Base-by-base conservation (phyloP, 2,113 vertebrate genomes). In the Anguilla japonica region DNA sequence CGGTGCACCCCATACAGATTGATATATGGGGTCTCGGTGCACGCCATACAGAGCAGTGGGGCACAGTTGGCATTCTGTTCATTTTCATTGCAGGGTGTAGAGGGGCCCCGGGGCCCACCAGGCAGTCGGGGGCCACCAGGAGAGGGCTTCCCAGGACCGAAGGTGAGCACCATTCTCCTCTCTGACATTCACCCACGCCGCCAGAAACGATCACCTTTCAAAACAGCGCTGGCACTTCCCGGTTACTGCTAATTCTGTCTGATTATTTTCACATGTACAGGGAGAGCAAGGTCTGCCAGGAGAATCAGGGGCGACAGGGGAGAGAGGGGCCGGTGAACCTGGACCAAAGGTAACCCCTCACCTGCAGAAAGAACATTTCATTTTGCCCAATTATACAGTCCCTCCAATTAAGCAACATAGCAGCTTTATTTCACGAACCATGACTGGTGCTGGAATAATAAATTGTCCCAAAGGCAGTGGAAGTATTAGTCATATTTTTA, bases 251-350 rank as follows among this genome's bases (percentile, higher is more conserved):
- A 7, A 16, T 11, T 46, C 40, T 14, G 14, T 88, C 88, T 85
- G 29, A 5, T 81, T n/a, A 82, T 75, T 81, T 15, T 89, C 26
- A 87, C 50, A 50, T 88, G 39, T 88, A n/a, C 46, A 96, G 96
- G 95, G 96, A 90, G 96, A 98, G 85, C 95, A 96, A 93, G 95
- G 96, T 89, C 96, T 98, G 83, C 95, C 96, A 88, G 96, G 96
- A 94, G 96, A 97, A 92, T 96, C 94, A 91, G 97, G 96, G 90
- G 89, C 91, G 87, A 91, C 93, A 79, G 96, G 96, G 92, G 96
- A 97, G 89, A 96, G 95, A 92, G 96, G 96, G 40, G 86, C 93
- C 83, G 96, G 96, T 90, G 96, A 97, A 88, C 89, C 96, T 89
- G 96, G 95, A 85, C 50, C 95, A 92, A 97, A 97, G 95, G 96